Base-by-base conservation (phyloP, 2,113 vertebrate species). In the Lophius piscatorius region DNA sequence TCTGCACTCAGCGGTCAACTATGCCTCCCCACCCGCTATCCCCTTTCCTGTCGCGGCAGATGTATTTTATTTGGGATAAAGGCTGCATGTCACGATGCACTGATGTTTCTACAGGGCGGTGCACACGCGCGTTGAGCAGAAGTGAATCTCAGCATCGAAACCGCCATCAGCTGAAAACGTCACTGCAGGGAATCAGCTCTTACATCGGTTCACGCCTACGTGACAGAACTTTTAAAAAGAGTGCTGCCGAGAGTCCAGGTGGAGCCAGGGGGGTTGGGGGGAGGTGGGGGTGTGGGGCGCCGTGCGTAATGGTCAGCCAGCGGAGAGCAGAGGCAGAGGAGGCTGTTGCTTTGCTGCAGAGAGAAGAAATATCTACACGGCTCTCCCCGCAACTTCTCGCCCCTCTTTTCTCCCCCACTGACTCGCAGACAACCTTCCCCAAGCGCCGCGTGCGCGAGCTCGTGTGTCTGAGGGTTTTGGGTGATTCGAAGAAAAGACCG, bases 201-300 rank as follows among this genome's bases (percentile, higher is more conserved):
- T 36, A 41, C 61, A 69, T 41, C 42, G 36, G 36, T 20, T 44
- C 45, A 40, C 61, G 74, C 66, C 74, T 87, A 89, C 87, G 87
- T 89, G 47, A 83, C 28, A 76, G 75, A 89, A 89, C 74, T 84
- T 87, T 82, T 89, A 94, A 94, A 92, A 93, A 94, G 80, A 90
- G 90, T 89, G 91, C 92, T 63, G 90, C 89, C 72, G 92, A 90
- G 88, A 92, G 94, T 52, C 93, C 94, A 79, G 93, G 70, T 94
- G 85, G 92, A 88, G 61, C 84, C 82, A 50, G 86, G 75, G 89
- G 83, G 61, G 38, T n/a, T 38, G 4, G 47, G 16, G 3, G n/a
- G 34, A 0, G 84, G 90, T 11, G 35, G 46, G 16, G 16, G 21
- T 5, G n/a, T 16, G 36, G 34, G 24, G 10, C 60, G 49, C 42